Evolutionary conservation across 2,888 invertebrate species (phyloP).

Genomic region (Ormyrus pomaceus): DNA sequence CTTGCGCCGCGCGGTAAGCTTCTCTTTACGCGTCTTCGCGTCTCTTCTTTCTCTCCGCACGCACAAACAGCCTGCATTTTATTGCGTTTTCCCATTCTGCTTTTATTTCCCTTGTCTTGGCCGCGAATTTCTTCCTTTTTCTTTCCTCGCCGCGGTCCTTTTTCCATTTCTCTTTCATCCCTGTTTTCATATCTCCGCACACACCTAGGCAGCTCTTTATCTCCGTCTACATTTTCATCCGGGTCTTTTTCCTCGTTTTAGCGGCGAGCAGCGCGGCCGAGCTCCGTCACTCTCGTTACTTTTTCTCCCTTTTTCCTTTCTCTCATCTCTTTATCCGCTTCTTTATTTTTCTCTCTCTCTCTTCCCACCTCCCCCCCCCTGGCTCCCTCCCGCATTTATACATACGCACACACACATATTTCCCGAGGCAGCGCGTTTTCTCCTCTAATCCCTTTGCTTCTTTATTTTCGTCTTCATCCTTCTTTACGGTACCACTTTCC

Average conservation of each 20-base stretch:
- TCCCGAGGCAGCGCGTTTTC: not conserved
- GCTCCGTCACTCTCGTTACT: conserved; percentile 7
- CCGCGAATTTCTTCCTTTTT: conserved; percentile 9
- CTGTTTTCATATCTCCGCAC: conserved; percentile 30
- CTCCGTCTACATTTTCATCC: conserved; percentile 29
- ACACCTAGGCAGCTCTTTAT: conserved; percentile 6
- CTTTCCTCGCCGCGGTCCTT: not conserved
- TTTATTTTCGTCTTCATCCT: conserved; percentile 52
- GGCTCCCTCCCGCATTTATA: not conserved
- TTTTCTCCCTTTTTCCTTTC: not conserved
- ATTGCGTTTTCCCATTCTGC: conserved; percentile 5
- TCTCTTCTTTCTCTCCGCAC: not conserved
- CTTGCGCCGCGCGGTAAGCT: not conserved
- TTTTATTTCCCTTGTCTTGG: not conserved
- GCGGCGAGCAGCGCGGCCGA: not conserved
- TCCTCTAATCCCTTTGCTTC: conserved; percentile 42
- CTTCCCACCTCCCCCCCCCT: not conserved
- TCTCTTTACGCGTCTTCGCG: conserved; percentile 16
- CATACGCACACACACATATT: conserved; percentile 14
- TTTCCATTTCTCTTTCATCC: conserved; percentile 14
- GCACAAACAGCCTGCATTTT: not conserved
- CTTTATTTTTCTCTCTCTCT: conserved; percentile 10
- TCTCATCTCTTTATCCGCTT: not conserved
- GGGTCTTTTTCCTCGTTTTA: conserved; percentile 8
- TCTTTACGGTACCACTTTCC: conserved; percentile 52